A percentile compares a stretch with the other conserved stretches of the same genome.
Conservation (phyloP, 1,140 invertebrate genomes). For the Zaprionus inermis region DNA sequence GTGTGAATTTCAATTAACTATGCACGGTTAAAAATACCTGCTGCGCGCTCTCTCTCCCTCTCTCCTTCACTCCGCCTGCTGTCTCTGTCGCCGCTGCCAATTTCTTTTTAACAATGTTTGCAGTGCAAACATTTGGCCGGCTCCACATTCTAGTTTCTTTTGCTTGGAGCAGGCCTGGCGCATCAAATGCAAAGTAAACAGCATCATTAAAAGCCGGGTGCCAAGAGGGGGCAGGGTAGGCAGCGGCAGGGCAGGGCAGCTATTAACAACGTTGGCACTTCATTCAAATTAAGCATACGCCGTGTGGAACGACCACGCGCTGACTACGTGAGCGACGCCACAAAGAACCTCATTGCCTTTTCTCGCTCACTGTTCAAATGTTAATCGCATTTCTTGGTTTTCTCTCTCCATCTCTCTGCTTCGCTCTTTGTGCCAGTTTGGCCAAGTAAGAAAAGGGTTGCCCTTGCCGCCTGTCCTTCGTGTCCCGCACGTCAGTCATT, state of each 20-base stretch:
- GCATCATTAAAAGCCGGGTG: conserved; percentile 53
- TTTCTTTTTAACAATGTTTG: conserved; percentile 41
- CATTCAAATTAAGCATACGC: conserved; percentile 75
- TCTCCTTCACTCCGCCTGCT: background rate
- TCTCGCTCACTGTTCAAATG: conserved; percentile 73
- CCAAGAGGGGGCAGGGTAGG: conserved; percentile 19
- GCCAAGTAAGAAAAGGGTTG: conserved; percentile 55
- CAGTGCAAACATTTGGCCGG: conserved; percentile 34
- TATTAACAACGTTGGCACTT: conserved; percentile 78
- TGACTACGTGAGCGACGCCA: conserved; percentile 55
- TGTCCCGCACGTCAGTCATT: conserved; percentile 66
- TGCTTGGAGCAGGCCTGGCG: conserved; percentile 22
- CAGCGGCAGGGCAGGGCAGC: conserved; percentile 32
- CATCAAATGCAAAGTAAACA: conserved; percentile 71
- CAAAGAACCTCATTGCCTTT: conserved; percentile 65
- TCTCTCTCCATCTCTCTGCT: conserved; percentile 22
- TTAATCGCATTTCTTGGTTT: conserved; percentile 79
- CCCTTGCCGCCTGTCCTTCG: conserved; percentile 18
- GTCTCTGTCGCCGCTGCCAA: conserved; percentile 24
- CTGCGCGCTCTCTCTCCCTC: conserved; percentile 10
- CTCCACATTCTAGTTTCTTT: conserved; percentile 38
- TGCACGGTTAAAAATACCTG: conserved; percentile 1
- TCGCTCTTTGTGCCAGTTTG: background rate
- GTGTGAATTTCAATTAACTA: conserved; percentile 10
- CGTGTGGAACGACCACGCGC: conserved; percentile 39